Evolutionary conservation across 92 coral and sea anemone species (phyloP).

Genomic region (Epizoanthus stellaris): DNA sequence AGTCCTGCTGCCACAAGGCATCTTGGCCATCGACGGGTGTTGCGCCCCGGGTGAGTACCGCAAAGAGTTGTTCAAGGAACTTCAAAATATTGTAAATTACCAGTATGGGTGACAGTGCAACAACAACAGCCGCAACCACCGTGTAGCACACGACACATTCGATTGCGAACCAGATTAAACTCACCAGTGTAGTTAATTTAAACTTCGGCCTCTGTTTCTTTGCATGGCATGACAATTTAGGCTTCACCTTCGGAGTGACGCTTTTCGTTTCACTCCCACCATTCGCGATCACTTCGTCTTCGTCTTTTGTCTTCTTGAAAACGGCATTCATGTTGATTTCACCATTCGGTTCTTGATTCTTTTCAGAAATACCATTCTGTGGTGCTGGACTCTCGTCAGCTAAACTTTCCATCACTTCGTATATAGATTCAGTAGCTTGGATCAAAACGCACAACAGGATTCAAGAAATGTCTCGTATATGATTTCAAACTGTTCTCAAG

Average conservation of each 20-base stretch:
- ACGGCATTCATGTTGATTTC: conserved; percentile 30
- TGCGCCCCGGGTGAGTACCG: conserved; percentile 42
- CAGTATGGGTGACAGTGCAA: conserved; percentile 58
- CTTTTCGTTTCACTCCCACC: background rate
- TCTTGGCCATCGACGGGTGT: conserved; percentile 78
- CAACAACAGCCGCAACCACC: conserved; percentile 25
- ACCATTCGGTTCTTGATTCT: background rate
- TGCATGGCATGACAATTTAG: background rate
- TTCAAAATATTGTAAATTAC: conserved; percentile 63
- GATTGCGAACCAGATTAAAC: conserved; percentile 43
- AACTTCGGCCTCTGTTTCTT: background rate
- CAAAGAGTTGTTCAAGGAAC: conserved; percentile 64
- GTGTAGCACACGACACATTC: conserved; percentile 66
- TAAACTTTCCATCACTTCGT: conserved; percentile 8
- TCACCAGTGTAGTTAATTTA: background rate
- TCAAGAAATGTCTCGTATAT: background rate
- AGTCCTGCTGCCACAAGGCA: conserved; percentile 80
- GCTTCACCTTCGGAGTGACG: background rate
- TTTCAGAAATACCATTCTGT: background rate
- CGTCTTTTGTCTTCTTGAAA: background rate
- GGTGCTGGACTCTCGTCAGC: background rate
- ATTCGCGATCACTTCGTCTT: conserved; percentile 2
- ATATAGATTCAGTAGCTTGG: conserved; percentile 10
- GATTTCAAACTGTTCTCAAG: conserved; percentile 18
- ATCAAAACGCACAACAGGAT: background rate